Conservation (phyloP, 2,888 invertebrate species). For the Thera obeliscata region DNA sequence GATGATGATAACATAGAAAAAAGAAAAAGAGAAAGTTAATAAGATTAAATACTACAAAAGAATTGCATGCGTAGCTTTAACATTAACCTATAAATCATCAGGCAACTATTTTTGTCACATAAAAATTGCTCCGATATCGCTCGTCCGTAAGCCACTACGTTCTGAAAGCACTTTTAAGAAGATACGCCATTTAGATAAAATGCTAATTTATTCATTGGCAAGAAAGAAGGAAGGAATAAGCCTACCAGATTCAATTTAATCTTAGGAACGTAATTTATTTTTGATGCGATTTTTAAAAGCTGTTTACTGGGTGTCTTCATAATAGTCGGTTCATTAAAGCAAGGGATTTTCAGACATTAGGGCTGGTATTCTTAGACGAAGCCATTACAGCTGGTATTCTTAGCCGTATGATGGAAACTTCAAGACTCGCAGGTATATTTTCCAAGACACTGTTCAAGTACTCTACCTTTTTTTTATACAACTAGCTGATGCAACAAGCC, state of each 20-base stretch:
- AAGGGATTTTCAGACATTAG: background rate
- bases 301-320: slow-evolving; percentile 46
- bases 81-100: too few species aligned
- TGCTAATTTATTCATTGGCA: slow-evolving; percentile 82
- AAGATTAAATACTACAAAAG: too few species aligned
- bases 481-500: too few species aligned
- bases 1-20: too few species aligned
- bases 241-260: slow-evolving; percentile 73
- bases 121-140: slow-evolving; percentile 1
- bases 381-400: too few species aligned
- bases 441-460: too few species aligned
- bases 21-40: too few species aligned
- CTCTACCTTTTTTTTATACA: too few species aligned
- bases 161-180: slow-evolving; percentile 73
- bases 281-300: slow-evolving; percentile 68
- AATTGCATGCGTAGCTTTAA: too few species aligned
- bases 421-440: too few species aligned
- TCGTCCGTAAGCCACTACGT: slow-evolving; percentile 28
- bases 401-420: too few species aligned
- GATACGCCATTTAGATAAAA: slow-evolving; percentile 78
- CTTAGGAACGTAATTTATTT: slow-evolving; percentile 68
- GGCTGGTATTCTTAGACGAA: too few species aligned
- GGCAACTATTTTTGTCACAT: background rate
- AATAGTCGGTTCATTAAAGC: slow-evolving; percentile 2
- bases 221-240: slow-evolving; percentile 68